Base-by-base conservation (phyloP, 1,140 invertebrate genomes). In the Magallana ariakensis region DNA sequence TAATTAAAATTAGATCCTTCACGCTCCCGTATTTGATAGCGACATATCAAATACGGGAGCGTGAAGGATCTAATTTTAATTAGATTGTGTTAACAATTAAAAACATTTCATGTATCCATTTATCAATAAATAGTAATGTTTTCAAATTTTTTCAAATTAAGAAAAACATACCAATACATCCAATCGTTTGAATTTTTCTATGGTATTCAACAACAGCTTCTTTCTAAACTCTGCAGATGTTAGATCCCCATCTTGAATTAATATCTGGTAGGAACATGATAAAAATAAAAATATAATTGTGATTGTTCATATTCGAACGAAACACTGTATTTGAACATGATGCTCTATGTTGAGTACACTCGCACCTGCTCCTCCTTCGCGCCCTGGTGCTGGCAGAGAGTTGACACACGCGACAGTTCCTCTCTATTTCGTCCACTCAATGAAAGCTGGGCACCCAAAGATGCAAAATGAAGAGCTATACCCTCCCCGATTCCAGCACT, bases 151-250 rank as follows among this genome's bases (percentile, higher is more conserved):
- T 46, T 46, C 33, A 46, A 46, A 46, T 46, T 46, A 46, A 46
- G n/a, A n/a, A 46, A 81, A 9, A 90, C 89, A 85, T 75, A 93
- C 93, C 84, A 93, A 80, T 11, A 93, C 89, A 87, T 93, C 90
- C 15, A 93, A 83, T 46, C 88, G 58, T n/a, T 90, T 91, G 87
- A 89, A 93, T 57, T 90, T 91, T 6, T 88, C 87, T 5, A 92
- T 60, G 7, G 90, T 91, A 60, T 86, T 87, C 54, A 97, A 95
- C 0, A 98, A 91, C 56, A 98, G 96, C 5, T 96, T 96, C 91
- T 97, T 95, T 8, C 96, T 96, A 90, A 97, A 97, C 46, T 92
- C 92, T 93, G 97, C 97, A 87, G 96, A 96, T 6, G 96, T 97
- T 83, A 98, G 93, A 92, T 98, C 97, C 9, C 96, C 97, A 4